These are phyloP conservation scores for Microctenopoma lineatum DNA, from an alignment of 2,797 vertebrate species.

Conservation along the genomic window DNA sequence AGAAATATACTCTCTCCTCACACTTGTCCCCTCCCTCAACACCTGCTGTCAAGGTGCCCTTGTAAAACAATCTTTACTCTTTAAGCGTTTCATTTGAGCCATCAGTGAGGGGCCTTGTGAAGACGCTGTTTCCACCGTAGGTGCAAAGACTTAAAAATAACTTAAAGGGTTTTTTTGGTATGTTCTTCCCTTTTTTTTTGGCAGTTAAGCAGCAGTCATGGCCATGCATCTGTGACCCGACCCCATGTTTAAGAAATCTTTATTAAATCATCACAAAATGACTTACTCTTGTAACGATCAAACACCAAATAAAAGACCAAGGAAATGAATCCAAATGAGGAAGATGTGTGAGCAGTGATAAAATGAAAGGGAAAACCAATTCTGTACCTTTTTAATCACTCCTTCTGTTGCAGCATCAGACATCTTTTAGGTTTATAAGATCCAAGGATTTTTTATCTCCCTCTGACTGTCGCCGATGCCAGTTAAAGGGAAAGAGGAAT, in stretches of 20 bases:
- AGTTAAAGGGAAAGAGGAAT: slow-evolving; percentile 68
- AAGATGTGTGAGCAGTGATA: slow-evolving; percentile 38
- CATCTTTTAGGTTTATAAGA: slow-evolving; percentile 60
- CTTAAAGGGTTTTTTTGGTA: accelerated
- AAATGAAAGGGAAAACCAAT: slow-evolving; percentile 46
- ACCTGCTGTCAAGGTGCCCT: slow-evolving; percentile 53
- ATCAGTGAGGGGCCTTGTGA: neutral
- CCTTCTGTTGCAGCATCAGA: slow-evolving; percentile 63
- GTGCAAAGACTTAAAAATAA: slow-evolving; percentile 3
- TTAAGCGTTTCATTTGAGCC: slow-evolving; percentile 17
- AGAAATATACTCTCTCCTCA: slow-evolving; percentile 44
- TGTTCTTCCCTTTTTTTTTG: neutral
- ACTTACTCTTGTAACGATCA: slow-evolving; percentile 40
- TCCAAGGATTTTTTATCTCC: slow-evolving; percentile 65
- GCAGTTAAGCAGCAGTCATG: slow-evolving; percentile 1
- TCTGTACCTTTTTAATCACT: slow-evolving; percentile 63
- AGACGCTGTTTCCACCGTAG: neutral
- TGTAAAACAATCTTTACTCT: slow-evolving; percentile 28
- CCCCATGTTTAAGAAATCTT: slow-evolving; percentile 41
- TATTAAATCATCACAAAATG: slow-evolving; percentile 41
- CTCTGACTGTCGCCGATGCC: slow-evolving; percentile 66
- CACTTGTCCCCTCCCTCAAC: slow-evolving; percentile 4
- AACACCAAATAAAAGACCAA: slow-evolving; percentile 37
- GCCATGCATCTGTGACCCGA: slow-evolving; percentile 15
- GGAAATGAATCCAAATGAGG: slow-evolving; percentile 52